A percentile compares a stretch with the other conserved stretches of the same genome.
phyloP scores from a whole-genome alignment of 2,888 invertebrate species.

The Ypsolopha sequella region DNA sequence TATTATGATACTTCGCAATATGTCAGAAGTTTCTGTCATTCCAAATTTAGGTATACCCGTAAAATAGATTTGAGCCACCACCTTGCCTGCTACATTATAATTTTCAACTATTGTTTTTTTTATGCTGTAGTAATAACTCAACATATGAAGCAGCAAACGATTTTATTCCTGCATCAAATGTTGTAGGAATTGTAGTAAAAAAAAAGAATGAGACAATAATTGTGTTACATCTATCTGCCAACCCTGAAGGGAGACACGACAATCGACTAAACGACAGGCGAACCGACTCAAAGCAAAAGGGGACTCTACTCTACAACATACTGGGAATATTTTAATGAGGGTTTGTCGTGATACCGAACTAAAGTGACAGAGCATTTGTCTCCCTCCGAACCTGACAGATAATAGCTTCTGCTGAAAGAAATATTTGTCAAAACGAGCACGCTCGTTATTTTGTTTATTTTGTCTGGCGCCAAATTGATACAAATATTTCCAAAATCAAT shows the following conservation, averaged over 20 bases:
- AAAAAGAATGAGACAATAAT: no score
- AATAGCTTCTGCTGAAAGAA: conserved; percentile 47
- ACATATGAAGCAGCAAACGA: no score
- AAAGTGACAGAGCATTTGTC: conserved; percentile 48
- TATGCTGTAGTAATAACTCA: no score
- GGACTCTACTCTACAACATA: conserved; percentile 9
- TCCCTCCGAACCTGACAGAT: conserved; percentile 46
- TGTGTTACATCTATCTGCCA: no score
- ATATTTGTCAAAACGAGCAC: conserved; percentile 46
- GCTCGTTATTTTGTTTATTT: background rate
- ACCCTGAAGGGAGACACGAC: conserved; percentile 26
- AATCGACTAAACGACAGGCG: conserved; percentile 1
- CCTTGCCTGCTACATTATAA: no score
- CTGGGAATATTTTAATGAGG: conserved; percentile 54
- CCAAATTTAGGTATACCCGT: no score
- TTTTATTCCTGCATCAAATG: no score
- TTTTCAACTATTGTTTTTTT: no score
- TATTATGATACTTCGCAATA: no score
- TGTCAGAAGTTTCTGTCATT: no score
- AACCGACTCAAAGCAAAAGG: conserved; percentile 4
- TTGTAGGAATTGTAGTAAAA: no score
- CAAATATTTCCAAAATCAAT: background rate
- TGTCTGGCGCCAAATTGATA: background rate
- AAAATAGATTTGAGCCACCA: no score
- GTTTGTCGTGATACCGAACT: conserved; percentile 45